Evolutionary conservation across 2,888 invertebrate genomes (phyloP).

Genomic region (Pasiphila rectangulata): DNA sequence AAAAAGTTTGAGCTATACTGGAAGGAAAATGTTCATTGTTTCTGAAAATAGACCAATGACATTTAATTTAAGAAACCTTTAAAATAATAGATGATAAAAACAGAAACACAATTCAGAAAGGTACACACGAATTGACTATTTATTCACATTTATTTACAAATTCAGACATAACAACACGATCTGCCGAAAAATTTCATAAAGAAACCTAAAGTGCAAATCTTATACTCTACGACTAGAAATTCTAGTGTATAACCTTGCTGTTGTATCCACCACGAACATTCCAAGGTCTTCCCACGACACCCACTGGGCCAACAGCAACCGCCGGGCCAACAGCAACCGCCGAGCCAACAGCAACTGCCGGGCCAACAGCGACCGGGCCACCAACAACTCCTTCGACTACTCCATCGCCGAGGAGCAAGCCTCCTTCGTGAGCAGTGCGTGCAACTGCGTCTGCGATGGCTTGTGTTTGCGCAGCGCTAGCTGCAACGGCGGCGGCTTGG

Average conservation of each 20-base stretch:
- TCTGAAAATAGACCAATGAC: no score
- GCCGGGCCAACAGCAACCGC: neutral
- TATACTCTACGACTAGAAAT: no score
- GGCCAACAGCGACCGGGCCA: neutral
- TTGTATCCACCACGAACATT: neutral
- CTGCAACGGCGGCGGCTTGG: conserved; percentile 58
- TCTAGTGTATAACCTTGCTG: conserved; percentile 2
- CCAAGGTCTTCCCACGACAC: no score
- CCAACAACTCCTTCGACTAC: conserved; percentile 29
- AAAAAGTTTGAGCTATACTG: no score
- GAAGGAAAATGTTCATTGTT: no score
- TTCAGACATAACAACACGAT: neutral
- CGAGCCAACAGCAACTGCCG: conserved; percentile 15
- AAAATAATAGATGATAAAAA: no score
- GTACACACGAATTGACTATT: no score
- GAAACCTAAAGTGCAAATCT: neutral
- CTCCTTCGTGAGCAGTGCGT: conserved; percentile 51
- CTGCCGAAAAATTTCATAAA: neutral
- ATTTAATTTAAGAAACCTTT: no score
- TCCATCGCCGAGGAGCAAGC: conserved; percentile 46
- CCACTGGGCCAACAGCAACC: neutral
- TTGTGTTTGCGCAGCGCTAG: conserved; percentile 62
- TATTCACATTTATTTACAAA: no score
- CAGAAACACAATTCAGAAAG: no score
- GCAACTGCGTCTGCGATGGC: conserved; percentile 63